Percentiles rank a stretch among this genome's conserved stretches.
Evolutionary conservation across 2,888 invertebrate genomes (phyloP).

Genomic region (Cerastoderma edule): DNA sequence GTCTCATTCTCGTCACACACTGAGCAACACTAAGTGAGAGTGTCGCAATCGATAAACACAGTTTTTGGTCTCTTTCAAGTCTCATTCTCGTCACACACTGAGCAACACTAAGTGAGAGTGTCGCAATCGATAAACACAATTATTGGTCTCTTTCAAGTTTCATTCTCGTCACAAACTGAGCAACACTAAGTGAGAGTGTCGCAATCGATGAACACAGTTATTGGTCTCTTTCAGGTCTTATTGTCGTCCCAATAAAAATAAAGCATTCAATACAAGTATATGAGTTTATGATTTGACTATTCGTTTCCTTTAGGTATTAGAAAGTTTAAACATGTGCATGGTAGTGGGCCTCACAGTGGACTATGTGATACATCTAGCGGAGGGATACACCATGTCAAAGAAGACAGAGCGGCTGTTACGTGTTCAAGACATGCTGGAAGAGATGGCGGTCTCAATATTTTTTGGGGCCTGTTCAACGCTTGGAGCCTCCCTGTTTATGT

Average conservation of each 20-base stretch:
- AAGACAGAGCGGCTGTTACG: slow-evolving; percentile 60
- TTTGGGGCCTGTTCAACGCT: slow-evolving; percentile 78
- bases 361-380: slow-evolving; percentile 74
- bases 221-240: not conserved
- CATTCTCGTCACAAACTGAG: not conserved
- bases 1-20: too few species aligned
- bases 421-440: slow-evolving; percentile 69
- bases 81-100: too few species aligned
- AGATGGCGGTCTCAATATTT: slow-evolving; percentile 75
- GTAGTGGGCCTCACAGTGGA: slow-evolving; percentile 73
- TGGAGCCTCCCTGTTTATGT: slow-evolving; percentile 77
- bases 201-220: not conserved
- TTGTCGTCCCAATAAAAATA: not conserved
- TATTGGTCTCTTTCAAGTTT: not conserved
- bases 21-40: too few species aligned
- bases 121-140: too few species aligned
- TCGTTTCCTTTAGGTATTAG: slow-evolving; percentile 61
- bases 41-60: too few species aligned
- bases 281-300: not conserved
- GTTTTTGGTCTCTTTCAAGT: too few species aligned
- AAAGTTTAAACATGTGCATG: slow-evolving; percentile 71
- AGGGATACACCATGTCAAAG: slow-evolving; percentile 68
- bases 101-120: too few species aligned
- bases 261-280: not conserved
- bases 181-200: not conserved